Conservation (phyloP, 2,797 vertebrate species). For the Pogoniulus pusillus region DNA sequence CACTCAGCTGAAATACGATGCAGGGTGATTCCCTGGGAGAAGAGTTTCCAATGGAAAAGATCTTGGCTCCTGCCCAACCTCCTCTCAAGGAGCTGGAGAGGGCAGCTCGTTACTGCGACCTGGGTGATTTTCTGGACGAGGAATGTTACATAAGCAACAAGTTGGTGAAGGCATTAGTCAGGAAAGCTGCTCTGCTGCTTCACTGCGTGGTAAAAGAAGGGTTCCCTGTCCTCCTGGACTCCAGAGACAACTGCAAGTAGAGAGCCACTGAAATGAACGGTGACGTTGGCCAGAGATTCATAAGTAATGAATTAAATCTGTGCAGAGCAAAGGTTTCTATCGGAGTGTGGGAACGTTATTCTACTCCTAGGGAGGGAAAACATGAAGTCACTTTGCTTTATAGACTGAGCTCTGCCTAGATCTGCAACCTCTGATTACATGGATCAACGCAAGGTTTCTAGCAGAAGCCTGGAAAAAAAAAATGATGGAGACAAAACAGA, state of each 20-base stretch:
- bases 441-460: neutral
- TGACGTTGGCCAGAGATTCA: constrained; percentile 29
- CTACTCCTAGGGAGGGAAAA: constrained; percentile 46
- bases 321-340: constrained; percentile 63
- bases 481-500: neutral
- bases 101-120: neutral
- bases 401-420: neutral
- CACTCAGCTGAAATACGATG: neutral
- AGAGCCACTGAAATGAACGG: neutral
- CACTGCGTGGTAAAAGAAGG: neutral
- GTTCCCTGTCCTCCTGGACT: neutral
- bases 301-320: constrained; percentile 70
- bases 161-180: neutral
- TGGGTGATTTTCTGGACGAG: neutral
- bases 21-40: constrained; percentile 27
- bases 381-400: constrained; percentile 19
- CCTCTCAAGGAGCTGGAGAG: neutral
- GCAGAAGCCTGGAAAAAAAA: neutral
- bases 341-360: constrained; percentile 46
- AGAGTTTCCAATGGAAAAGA: constrained; percentile 26
- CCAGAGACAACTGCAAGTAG: neutral
- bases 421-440: neutral
- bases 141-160: neutral
- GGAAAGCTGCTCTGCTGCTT: neutral
- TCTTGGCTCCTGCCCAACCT: neutral